Conservation (phyloP, 2,888 invertebrate genomes). For the Campoplex capitator region DNA sequence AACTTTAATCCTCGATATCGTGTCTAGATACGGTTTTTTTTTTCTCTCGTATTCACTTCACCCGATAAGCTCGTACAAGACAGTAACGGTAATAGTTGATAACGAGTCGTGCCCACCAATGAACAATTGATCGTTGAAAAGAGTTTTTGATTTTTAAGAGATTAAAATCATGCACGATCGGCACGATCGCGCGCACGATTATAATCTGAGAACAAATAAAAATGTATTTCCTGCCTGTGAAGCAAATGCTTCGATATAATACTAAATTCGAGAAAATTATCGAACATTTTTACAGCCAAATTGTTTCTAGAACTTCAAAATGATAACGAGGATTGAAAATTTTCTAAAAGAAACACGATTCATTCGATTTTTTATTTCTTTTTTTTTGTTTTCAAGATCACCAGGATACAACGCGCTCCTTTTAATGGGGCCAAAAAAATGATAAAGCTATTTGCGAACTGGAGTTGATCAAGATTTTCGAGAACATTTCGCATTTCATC, state of each 20-base stretch:
- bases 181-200: not conserved
- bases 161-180: constrained; percentile 7
- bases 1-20: constrained; percentile 18
- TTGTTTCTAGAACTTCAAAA: not conserved
- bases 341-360: not conserved
- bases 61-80: constrained; percentile 1
- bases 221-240: not conserved
- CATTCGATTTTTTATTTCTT: not conserved
- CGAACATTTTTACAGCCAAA: not conserved
- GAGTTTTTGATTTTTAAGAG: not conserved
- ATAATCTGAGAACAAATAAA: not conserved
- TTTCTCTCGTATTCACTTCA: not conserved
- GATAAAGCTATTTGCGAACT: not conserved
- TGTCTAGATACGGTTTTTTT: not conserved
- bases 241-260: not conserved
- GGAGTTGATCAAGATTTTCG: not conserved
- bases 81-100: not conserved
- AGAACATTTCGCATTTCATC: not conserved
- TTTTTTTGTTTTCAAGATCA: not conserved
- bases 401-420: not conserved
- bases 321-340: not conserved
- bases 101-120: not conserved
- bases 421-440: not conserved
- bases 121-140: constrained; percentile 1
- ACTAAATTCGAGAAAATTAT: not conserved